Evolutionary conservation across 2,797 vertebrate genomes (phyloP), one percentile per base, ranked within the genome.

Genomic region (Aselliscus stoliczkanus): DNA sequence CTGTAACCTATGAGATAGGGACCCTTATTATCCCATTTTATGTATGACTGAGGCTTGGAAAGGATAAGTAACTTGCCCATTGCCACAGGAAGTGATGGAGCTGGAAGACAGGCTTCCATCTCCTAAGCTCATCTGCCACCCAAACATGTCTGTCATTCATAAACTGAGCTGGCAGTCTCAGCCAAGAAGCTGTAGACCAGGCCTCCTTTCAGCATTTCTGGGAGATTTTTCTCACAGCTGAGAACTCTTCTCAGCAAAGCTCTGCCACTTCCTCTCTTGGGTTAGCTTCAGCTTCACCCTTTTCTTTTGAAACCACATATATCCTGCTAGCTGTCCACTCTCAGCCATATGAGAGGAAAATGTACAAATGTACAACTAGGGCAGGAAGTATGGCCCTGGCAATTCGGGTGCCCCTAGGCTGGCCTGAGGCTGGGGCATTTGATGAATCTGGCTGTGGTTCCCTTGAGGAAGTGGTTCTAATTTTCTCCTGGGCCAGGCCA

Each of bases 211-310:
- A 34, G 39, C 31, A 54, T 80, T 60, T 80, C 75, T 72, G 37
- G 29, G 50, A 83, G 64, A 39, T 72, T 69, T 85, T 72, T 31
- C 9, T 25, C 20, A 27, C 50, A 77, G 58, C 20, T 70, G 52
- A 75, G 58, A 67, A 84, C 29, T 58, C 72, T n/a, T 88, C 67
- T 79, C 52, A 92, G n/a, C 52, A 62, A 69, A 72, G 37, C 42
- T 25, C 73, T 60, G 42, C 18, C 54, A 64, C 89, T 96, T 96
- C 80, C 80, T 89, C 21, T 84, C 93, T 50, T 42, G 82, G 3
- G 39, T 89, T 79, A 70, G 18, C 25, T 62, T 64, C 31, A 29
- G 12, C 25, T n/a, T 86, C 34, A 80, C 18, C 20, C 50, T 77
- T 91, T 90, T 70, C 56, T 64, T 96, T 80, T 15, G 70, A 93